Percentiles rank a stretch among this genome's conserved stretches.
Evolutionary conservation across 1,140 invertebrate species (phyloP).

Genomic region (Ceratina australensis): DNA sequence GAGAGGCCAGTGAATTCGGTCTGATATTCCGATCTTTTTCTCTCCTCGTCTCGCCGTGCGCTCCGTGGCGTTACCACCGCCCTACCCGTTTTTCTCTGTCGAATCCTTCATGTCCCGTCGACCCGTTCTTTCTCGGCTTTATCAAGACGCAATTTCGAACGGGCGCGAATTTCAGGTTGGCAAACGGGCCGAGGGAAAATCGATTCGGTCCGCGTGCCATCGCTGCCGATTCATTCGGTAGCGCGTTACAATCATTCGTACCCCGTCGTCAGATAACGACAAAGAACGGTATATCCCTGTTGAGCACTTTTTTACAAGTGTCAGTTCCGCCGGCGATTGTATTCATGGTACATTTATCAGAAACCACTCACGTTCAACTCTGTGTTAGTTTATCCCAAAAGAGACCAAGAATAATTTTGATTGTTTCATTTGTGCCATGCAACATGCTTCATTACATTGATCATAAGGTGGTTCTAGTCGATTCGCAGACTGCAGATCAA

Average conservation of each 20-base stretch:
- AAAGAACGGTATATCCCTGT: conserved; percentile 8
- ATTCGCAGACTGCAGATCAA: too few relatives aligned
- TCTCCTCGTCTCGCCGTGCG: neutral
- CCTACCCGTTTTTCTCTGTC: conserved; percentile 21
- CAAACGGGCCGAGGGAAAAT: conserved; percentile 33
- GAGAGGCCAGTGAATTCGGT: neutral
- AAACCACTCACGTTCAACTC: neutral
- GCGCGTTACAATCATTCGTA: conserved; percentile 13
- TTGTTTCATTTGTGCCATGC: too few relatives aligned
- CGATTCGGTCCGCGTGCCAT: conserved; percentile 42
- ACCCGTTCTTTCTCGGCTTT: conserved; percentile 30
- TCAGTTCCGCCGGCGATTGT: conserved; percentile 6
- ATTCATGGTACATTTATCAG: conserved; percentile 15
- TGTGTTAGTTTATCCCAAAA: neutral
- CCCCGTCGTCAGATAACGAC: neutral
- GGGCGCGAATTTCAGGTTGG: conserved; percentile 18
- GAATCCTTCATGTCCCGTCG: neutral
- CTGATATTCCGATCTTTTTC: conserved; percentile 21
- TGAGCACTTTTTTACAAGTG: conserved; percentile 14
- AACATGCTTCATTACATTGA: too few relatives aligned
- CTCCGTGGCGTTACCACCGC: neutral
- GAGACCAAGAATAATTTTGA: too few relatives aligned
- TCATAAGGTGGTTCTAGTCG: too few relatives aligned
- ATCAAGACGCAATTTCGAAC: conserved; percentile 35
- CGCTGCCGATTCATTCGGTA: conserved; percentile 34